These are phyloP conservation scores for Odontophorus gujanensis DNA, from an alignment of 2,113 vertebrate species.

Conservation along the genomic window DNA sequence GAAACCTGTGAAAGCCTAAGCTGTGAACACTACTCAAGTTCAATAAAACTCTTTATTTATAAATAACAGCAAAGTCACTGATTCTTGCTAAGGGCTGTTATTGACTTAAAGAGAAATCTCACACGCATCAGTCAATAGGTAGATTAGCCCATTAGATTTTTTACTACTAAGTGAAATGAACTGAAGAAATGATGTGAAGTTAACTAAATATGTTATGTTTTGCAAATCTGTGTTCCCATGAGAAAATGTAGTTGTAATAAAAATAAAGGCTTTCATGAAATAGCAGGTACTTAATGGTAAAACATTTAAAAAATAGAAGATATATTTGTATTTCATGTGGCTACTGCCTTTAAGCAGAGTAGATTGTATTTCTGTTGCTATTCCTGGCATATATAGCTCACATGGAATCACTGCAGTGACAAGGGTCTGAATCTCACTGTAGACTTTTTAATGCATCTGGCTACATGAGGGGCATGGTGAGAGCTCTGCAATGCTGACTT, in stretches of 20 bases:
- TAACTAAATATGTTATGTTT: background rate
- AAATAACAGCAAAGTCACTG: slow-evolving; percentile 19
- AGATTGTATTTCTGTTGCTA: background rate
- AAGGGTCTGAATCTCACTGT: too few species aligned
- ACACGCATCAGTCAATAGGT: background rate
- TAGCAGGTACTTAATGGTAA: background rate
- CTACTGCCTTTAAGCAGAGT: rapidly evolving
- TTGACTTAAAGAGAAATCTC: slow-evolving; percentile 2
- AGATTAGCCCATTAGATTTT: background rate
- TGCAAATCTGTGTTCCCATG: background rate
- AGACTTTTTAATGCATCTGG: rapidly evolving
- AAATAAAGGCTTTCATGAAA: background rate
- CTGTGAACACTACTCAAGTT: background rate
- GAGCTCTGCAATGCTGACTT: background rate
- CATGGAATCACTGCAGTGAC: background rate
- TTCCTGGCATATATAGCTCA: background rate
- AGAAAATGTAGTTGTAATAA: background rate
- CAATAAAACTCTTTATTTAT: slow-evolving; percentile 17
- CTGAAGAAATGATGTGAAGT: background rate
- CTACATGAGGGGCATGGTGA: rapidly evolving
- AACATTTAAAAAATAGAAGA: background rate
- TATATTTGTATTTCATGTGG: background rate
- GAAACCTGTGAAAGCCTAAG: background rate
- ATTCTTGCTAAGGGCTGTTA: slow-evolving; percentile 19
- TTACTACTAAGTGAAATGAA: background rate